Conservation (phyloP, 2,797 vertebrate genomes). For the Natrix natrix region DNA sequence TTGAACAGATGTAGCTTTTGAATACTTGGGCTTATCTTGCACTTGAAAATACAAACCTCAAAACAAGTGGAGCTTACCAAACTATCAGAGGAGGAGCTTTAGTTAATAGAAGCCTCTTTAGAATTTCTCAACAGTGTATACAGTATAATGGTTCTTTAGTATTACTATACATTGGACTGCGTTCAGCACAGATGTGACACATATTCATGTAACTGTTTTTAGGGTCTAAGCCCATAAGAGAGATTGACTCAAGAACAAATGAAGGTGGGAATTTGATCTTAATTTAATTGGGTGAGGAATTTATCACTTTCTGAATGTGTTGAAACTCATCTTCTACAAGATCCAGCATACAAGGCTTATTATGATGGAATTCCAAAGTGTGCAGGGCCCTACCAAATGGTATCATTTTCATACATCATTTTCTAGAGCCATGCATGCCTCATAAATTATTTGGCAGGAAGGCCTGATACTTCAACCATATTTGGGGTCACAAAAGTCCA, state of each 20-base stretch:
- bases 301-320: background rate
- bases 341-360: background rate
- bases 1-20: constrained; percentile 65
- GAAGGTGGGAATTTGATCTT: background rate
- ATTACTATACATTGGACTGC: background rate
- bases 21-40: constrained; percentile 60
- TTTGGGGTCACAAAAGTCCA: background rate
- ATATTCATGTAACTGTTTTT: background rate
- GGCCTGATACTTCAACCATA: background rate
- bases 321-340: background rate
- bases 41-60: constrained; percentile 54
- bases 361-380: background rate
- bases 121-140: constrained; percentile 9
- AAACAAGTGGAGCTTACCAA: constrained; percentile 39
- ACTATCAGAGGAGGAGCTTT: constrained; percentile 26
- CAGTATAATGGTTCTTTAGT: background rate
- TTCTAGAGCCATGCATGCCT: background rate
- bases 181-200: background rate
- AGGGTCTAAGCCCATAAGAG: background rate
- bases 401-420: background rate
- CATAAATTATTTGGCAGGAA: background rate
- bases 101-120: constrained; percentile 17
- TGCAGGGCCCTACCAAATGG: background rate
- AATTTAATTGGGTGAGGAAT: background rate
- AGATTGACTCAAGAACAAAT: background rate